Evolutionary conservation across 2,797 vertebrate species (phyloP), one percentile per base, ranked within the genome.

Genomic region (Pampus argenteus): DNA sequence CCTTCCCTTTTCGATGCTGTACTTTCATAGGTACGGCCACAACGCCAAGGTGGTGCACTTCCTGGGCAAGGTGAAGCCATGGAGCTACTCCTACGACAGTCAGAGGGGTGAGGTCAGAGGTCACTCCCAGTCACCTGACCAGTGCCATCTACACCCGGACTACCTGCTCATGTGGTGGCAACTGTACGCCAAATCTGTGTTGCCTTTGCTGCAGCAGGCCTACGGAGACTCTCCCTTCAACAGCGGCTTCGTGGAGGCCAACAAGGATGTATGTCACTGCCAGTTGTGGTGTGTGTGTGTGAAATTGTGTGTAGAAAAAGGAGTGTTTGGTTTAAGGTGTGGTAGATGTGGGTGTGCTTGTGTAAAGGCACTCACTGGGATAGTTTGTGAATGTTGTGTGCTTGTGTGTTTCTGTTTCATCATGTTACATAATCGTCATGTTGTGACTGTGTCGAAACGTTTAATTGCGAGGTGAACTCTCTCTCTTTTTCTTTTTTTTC

Each of bases 11-110:
- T 2, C 18, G 8, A 26, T 25, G 25, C 11, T 61, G 22, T 11
- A 1, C 51, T 55, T 49, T 14, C 28, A n/a, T 87, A 99, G 98
- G 85, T 99, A 97, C 68, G 97, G 97, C 61, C 94, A 66, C 25
- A 90, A 94, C 25, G 97, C 97, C 34, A 99, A 98, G 89, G 97
- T 99, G 50, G 96, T 98, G 70, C 98, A 99, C 89, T 99, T 99
- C 85, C 91, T 99, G 90, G 97, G 98, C 58, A 95, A 91, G 71
- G 78, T 92, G 71, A 99, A 99, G 85, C 98, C 97, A 0, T 99
- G 98, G 98, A 95, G 94, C 90, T 97, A 96, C 52, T 86, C 95
- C 0, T 98, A 97, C 0, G 93, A 98, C 49, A 64, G 92, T 57
- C 93, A 95, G 89, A 94, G 90, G 59, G 95, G 94, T 65, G 95